Base-by-base conservation (phyloP, 2,888 invertebrate genomes). In the Gastracanthus pulcherrimus region DNA sequence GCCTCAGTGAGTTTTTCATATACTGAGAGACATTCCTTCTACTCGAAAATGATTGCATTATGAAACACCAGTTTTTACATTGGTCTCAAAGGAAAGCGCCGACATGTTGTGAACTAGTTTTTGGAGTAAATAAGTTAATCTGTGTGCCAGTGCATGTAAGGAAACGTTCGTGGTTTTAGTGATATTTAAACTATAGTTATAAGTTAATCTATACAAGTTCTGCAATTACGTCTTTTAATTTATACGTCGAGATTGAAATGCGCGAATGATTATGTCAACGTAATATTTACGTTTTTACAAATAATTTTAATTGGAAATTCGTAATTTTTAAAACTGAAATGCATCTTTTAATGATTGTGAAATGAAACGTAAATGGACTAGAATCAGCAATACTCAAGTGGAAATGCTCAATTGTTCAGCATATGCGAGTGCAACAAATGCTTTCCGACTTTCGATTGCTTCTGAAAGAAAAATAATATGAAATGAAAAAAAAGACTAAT, bases 241-340 rank as follows among this genome's bases (percentile, higher is more conserved):
- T 58, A 62, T 71, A 58, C 60, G 45, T 76, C 55, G n/a, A 41
- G 29, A 66, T 62, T n/a, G n/a, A n/a, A 69, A 45, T 16, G 31
- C 45, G 66, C 29, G 19, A 58, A 29, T 16, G 48, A 31, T 55
- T 36, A 72, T 45, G 58, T 72, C 16, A 66, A 74, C 66, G 74
- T 82, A 82, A 80, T 79, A 82, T 82, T 74, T 74, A 80, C 62
- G 69, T 82, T 81, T 67, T 45, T 19, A 67, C 26, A 60, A 1
- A 38, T 66, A 71, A 5, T 81, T 81, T 81, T 77, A 74, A 60
- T 23, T 70, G 34, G 19, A 67, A 7, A 34, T 66, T 77, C 23
- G 2, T n/a, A n/a, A n/a, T 36, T 67, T 77, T 77, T 29, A 26
- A 55, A 58, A 45, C 13, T 55, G 13, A 19, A 58, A 72, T 19